Evolutionary conservation across 2,797 vertebrate genomes (phyloP), one percentile per base, ranked within the genome.

Genomic region (Epinephelus awoara): DNA sequence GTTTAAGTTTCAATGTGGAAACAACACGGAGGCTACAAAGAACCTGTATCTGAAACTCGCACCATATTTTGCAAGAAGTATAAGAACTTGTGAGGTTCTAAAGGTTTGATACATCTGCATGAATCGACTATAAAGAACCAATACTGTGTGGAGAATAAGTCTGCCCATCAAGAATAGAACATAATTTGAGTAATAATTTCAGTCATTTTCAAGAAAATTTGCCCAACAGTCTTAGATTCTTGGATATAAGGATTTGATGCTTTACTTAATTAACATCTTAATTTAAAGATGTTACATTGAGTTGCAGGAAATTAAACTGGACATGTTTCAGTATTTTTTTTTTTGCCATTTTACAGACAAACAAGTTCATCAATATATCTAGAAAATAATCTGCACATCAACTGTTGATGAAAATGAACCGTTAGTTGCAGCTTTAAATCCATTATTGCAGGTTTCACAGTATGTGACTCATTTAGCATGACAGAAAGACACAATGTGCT

Each of bases 401-500:
- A 13, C 67, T 3, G 0, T 13, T 2, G 1, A 63, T 23, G 42
- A 54, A 23, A 50, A 50, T 46, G 27, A 47, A 25, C n/a, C 1
- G 7, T 12, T 8, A 23, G 25, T 12, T 52, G 1, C 54, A 27
- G 29, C n/a, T 2, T 12, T 27, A 4, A 15, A 54, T 69, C 58
- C 25, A 38, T 59, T 21, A 19, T 17, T 15, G 23, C 27, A 55
- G 17, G 17, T 51, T 82, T 19, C 52, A 72, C 38, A 79, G 65
- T 64, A 27, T 13, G 9, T 21, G 12, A 9, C 61, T 72, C 25
- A 78, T 72, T 67, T 68, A 29, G 58, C 42, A 49, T 59, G 61
- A 68, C 51, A 72, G 56, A 56, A 27, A 42, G 15, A 71, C 63
- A 83, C 77, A 88, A 65, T 66, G 59, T 17, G 29, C 14, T 0